Percentiles rank a stretch among this genome's conserved stretches.
These are phyloP conservation scores for Halisarca cf. caerulea DNA, from an alignment of 37 sponge, comb jelly and placozoan species.

Conservation along the genomic window DNA sequence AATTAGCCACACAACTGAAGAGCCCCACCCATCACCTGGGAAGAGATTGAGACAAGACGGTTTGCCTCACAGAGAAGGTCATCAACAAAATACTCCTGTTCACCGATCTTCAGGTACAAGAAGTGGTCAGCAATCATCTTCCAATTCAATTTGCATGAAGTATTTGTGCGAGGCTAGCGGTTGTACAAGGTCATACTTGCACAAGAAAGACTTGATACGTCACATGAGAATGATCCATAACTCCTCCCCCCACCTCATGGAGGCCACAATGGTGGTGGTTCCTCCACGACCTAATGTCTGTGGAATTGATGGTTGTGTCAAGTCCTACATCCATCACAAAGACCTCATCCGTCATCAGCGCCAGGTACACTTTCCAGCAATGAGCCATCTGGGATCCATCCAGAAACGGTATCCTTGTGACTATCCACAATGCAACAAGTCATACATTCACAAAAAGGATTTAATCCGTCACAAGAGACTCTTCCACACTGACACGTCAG, in stretches of 20 bases:
- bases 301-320: conserved; percentile 38
- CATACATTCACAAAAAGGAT: conserved; percentile 86
- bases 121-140: neutral
- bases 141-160: conserved; percentile 19
- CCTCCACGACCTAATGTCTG: conserved; percentile 63
- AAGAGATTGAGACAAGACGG: neutral
- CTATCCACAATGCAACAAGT: conserved; percentile 55
- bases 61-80: neutral
- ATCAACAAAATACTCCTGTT: neutral
- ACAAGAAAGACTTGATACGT: conserved; percentile 78
- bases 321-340: conserved; percentile 75
- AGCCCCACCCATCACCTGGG: neutral
- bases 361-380: conserved; percentile 47
- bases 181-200: conserved; percentile 62
- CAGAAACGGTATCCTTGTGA: conserved; percentile 76
- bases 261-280: conserved; percentile 45
- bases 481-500: conserved; percentile 66
- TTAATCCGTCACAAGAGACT: conserved; percentile 73
- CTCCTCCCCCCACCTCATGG: conserved; percentile 35
- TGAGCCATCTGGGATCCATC: neutral
- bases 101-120: neutral
- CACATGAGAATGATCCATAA: conserved; percentile 76
- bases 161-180: conserved; percentile 35
- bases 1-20: neutral
- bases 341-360: conserved; percentile 77